phyloP scores from a whole-genome alignment of 1,140 invertebrate species.

The Harpegnathos saltator region DNA sequence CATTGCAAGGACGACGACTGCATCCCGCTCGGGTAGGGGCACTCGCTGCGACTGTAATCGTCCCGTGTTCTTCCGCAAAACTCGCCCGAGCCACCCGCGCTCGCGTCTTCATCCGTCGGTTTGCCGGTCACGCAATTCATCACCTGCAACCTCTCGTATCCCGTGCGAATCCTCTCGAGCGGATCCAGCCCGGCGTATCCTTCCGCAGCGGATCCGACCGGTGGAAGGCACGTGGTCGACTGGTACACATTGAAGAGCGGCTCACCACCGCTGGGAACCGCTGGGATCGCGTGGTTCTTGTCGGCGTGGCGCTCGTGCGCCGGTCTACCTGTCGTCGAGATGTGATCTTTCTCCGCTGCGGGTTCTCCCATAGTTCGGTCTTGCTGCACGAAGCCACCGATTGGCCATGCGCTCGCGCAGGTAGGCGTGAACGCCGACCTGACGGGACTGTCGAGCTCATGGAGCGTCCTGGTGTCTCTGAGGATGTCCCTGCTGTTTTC shows the following conservation, averaged over 20 bases:
- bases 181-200: slow-evolving; percentile 27
- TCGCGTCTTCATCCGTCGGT: slow-evolving; percentile 24
- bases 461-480: slow-evolving; percentile 48
- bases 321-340: background rate
- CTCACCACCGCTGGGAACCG: background rate
- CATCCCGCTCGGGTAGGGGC: background rate
- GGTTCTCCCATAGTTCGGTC: slow-evolving; percentile 4
- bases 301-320: background rate
- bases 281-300: slow-evolving; percentile 10
- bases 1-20: slow-evolving; percentile 13
- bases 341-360: slow-evolving; percentile 10
- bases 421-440: slow-evolving; percentile 11
- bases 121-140: background rate
- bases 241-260: background rate
- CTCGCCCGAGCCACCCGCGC: slow-evolving; percentile 1
- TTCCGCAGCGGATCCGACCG: background rate
- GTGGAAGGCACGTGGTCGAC: slow-evolving; percentile 23
- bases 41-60: slow-evolving; percentile 32
- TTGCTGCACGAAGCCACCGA: background rate
- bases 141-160: background rate
- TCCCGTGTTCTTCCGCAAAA: slow-evolving; percentile 12
- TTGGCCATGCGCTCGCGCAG: slow-evolving; percentile 6
- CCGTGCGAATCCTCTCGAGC: slow-evolving; percentile 44
- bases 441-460: slow-evolving; percentile 58
- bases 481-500: slow-evolving; percentile 30